Evolutionary conservation across 2,113 vertebrate genomes (phyloP).

Genomic region (Crotalus horridus): DNA sequence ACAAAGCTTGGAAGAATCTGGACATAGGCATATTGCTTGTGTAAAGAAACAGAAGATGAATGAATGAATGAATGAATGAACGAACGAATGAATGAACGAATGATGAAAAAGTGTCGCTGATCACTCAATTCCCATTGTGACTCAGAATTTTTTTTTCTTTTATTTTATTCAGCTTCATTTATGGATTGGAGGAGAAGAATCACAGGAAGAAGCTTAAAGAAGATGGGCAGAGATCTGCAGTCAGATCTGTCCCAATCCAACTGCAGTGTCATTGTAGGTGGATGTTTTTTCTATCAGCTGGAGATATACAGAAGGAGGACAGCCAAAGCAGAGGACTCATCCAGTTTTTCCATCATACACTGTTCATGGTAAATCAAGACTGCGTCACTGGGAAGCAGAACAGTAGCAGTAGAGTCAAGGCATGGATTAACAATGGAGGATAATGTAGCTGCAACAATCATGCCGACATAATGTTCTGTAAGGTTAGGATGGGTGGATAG

Average conservation of each 20-base stretch:
- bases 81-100: background rate
- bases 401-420: background rate
- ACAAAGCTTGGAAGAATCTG: background rate
- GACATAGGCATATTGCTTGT: background rate
- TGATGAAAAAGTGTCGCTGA: background rate
- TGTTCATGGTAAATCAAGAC: background rate
- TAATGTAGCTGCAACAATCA: background rate
- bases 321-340: background rate
- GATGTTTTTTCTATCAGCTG: background rate
- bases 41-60: background rate
- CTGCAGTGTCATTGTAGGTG: background rate
- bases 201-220: background rate
- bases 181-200: background rate
- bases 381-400: background rate
- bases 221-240: background rate
- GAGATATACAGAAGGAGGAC: background rate
- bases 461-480: background rate
- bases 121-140: background rate
- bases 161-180: background rate
- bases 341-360: background rate
- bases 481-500: background rate
- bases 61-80: background rate
- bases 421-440: background rate
- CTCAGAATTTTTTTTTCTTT: background rate
- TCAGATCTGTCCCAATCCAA: background rate